Percentiles rank a stretch among this genome's conserved stretches.
Evolutionary conservation across 2,113 vertebrate genomes (phyloP).

Genomic region (Menidia beryllina): DNA sequence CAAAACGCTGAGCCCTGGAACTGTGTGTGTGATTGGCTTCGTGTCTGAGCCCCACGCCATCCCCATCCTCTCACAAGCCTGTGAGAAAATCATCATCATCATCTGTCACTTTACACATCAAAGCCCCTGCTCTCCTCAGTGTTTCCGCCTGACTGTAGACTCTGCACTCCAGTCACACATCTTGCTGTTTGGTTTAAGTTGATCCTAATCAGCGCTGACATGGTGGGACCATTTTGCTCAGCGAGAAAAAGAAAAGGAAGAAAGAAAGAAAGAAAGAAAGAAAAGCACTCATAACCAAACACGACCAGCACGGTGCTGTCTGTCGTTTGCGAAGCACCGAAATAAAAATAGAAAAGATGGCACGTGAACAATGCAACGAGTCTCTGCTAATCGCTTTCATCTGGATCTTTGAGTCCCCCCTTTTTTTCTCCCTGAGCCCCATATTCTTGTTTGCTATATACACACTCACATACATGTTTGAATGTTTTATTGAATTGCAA

Average conservation of each 20-base stretch:
- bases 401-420: constrained; percentile 6
- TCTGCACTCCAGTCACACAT: constrained; percentile 48
- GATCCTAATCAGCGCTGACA: constrained; percentile 68
- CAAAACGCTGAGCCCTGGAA: background rate
- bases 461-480: background rate
- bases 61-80: constrained; percentile 19
- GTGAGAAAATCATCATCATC: constrained; percentile 46
- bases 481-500: background rate
- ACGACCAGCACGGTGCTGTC: constrained; percentile 20
- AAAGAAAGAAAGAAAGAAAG: background rate
- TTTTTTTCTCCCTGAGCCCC: background rate
- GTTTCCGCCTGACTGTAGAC: constrained; percentile 48
- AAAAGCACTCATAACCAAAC: constrained; percentile 35
- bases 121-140: constrained; percentile 35
- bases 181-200: constrained; percentile 62
- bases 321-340: constrained; percentile 40
- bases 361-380: constrained; percentile 13
- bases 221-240: constrained; percentile 46
- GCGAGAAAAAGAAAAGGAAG: constrained; percentile 12
- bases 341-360: constrained; percentile 59
- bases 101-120: constrained; percentile 58
- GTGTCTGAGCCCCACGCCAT: background rate
- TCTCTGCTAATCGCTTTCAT: constrained; percentile 48
- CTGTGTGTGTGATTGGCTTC: constrained; percentile 2
- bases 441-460: background rate